These are phyloP conservation scores for Andrena chrysosceles DNA, from an alignment of 2,888 invertebrate genomes.

Conservation along the genomic window DNA sequence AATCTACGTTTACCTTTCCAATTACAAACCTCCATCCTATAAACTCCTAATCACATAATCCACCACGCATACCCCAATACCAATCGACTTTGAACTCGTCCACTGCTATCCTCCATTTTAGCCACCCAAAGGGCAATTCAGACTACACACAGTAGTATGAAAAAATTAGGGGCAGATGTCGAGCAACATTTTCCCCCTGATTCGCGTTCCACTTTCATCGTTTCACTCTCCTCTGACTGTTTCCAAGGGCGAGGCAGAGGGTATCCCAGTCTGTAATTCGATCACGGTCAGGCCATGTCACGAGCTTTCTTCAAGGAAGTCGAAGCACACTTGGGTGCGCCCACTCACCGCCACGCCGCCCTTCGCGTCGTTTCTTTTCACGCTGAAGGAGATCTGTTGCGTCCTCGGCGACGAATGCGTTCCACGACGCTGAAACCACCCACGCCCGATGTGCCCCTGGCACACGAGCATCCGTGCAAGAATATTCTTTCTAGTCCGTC, in stretches of 20 bases:
- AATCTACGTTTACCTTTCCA: no score
- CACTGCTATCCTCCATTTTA: no score
- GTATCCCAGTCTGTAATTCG: constrained; percentile 39
- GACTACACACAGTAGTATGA: no score
- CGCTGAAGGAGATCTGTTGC: constrained; percentile 49
- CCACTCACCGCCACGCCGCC: constrained; percentile 11
- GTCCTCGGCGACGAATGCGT: constrained; percentile 44
- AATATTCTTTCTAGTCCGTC: constrained; percentile 17
- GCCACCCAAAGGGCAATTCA: no score
- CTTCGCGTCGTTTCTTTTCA: constrained; percentile 18
- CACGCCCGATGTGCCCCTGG: constrained; percentile 11
- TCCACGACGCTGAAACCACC: constrained; percentile 6
- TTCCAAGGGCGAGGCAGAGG: constrained; percentile 27
- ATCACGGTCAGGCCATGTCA: constrained; percentile 51
- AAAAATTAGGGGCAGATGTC: no score
- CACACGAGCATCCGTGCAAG: background rate
- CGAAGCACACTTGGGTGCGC: constrained; percentile 45
- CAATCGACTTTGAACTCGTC: no score
- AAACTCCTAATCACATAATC: no score
- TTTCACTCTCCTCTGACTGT: background rate
- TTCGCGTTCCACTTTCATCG: constrained; percentile 14
- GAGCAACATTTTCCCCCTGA: background rate
- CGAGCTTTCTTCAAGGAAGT: constrained; percentile 37
- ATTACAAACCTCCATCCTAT: no score
- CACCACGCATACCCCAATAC: no score